phyloP scores from a whole-genome alignment of 2,113 vertebrate genomes.

The Casuarius casuarius region DNA sequence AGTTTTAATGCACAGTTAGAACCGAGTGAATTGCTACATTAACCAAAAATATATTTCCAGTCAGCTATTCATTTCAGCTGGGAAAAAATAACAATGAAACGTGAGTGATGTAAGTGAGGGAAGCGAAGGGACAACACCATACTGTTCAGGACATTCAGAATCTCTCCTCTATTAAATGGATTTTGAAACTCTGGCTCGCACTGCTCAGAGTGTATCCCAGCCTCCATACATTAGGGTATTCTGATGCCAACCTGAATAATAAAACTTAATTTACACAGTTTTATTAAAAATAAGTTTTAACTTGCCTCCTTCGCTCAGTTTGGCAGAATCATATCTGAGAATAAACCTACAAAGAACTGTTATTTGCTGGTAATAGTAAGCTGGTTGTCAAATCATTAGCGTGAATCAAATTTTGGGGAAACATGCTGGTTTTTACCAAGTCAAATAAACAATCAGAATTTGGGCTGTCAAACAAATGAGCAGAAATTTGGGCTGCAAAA shows the following conservation, averaged over 20 bases:
- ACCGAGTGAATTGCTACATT: not conserved
- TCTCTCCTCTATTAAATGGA: not conserved
- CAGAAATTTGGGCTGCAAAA: not conserved
- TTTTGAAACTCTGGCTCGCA: not conserved
- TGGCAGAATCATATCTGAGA: not conserved
- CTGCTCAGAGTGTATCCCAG: not conserved
- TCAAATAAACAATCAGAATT: not conserved
- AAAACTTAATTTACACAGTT: not conserved
- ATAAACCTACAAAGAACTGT: not conserved
- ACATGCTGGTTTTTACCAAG: not conserved
- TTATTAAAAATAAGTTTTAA: not conserved
- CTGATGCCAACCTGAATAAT: not conserved
- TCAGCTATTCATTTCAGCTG: not conserved
- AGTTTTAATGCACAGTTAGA: not conserved
- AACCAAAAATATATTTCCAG: not conserved
- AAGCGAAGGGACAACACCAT: not conserved
- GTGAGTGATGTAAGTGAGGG: not conserved
- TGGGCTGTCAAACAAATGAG: not conserved
- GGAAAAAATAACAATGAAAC: not conserved
- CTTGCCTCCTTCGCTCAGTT: not conserved
- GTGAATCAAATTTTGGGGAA: not conserved
- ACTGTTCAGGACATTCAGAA: not conserved
- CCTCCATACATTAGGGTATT: not conserved
- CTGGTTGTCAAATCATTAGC: not conserved
- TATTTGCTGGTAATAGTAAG: not conserved